phyloP scores from a whole-genome alignment of 1,140 invertebrate species.

The Zaprionus nigranus region DNA sequence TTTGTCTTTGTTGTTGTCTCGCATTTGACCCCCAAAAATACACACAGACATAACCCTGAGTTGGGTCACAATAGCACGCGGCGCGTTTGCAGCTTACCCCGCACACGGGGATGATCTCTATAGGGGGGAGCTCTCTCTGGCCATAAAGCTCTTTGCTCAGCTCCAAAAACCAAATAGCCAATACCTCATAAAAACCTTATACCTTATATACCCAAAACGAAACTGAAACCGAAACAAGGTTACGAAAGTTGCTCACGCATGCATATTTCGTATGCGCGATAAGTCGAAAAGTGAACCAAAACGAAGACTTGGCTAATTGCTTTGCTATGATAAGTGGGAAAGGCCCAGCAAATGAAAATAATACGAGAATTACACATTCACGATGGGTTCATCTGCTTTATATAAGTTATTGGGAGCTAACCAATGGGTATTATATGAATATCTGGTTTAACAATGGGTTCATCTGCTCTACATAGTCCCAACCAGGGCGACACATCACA shows the following conservation, averaged over 20 bases:
- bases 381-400: no score
- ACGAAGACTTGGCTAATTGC: background rate
- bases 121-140: no score
- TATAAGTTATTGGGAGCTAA: no score
- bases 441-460: no score
- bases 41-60: constrained; percentile 40
- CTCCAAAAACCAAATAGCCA: background rate
- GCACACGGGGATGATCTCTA: constrained; percentile 33
- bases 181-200: background rate
- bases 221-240: background rate
- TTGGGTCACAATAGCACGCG: constrained; percentile 25
- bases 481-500: no score
- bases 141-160: background rate
- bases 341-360: background rate
- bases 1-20: constrained; percentile 38
- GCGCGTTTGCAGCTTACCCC: constrained; percentile 1
- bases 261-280: background rate
- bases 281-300: background rate
- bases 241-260: constrained; percentile 7
- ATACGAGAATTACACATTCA: background rate
- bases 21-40: constrained; percentile 69
- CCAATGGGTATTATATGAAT: no score
- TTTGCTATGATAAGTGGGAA: no score
- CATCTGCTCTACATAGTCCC: no score
- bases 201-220: background rate